Conservation (phyloP, 2,113 vertebrate species). For the Podocnemis expansa region DNA sequence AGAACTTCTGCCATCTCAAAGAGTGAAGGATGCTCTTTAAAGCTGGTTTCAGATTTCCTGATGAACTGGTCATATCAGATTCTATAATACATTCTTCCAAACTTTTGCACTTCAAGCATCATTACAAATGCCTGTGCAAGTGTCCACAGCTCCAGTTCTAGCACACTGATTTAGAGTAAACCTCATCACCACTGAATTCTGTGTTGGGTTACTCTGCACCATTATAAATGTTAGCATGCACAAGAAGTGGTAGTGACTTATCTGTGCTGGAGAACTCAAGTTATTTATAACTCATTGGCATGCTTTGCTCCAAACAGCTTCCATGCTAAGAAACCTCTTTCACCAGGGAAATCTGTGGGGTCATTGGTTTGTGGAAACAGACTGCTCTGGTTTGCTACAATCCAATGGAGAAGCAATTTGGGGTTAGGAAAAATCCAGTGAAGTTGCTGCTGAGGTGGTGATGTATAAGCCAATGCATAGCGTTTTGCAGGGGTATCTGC, state of each 20-base stretch:
- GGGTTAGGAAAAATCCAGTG: neutral
- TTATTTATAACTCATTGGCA: neutral
- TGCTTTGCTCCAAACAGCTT: neutral
- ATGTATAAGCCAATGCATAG: neutral
- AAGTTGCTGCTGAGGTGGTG: neutral
- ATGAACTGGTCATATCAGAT: neutral
- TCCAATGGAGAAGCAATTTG: neutral
- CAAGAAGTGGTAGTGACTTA: too few relatives aligned
- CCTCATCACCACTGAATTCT: too few relatives aligned
- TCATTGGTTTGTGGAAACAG: neutral
- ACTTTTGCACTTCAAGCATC: neutral
- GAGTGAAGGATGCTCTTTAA: neutral
- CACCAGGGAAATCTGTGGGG: neutral
- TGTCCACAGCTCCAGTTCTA: neutral
- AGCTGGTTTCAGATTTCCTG: neutral
- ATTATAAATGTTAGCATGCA: too few relatives aligned
- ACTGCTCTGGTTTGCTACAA: neutral
- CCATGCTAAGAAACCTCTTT: neutral
- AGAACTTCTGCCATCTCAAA: neutral
- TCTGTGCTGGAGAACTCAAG: neutral
- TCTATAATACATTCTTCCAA: neutral
- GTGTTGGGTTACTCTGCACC: too few relatives aligned
- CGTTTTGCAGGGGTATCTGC: neutral
- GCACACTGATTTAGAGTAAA: neutral
- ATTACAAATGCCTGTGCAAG: neutral